Base-by-base conservation (phyloP, 2,888 invertebrate species). In the Drosophila diplacantha region DNA sequence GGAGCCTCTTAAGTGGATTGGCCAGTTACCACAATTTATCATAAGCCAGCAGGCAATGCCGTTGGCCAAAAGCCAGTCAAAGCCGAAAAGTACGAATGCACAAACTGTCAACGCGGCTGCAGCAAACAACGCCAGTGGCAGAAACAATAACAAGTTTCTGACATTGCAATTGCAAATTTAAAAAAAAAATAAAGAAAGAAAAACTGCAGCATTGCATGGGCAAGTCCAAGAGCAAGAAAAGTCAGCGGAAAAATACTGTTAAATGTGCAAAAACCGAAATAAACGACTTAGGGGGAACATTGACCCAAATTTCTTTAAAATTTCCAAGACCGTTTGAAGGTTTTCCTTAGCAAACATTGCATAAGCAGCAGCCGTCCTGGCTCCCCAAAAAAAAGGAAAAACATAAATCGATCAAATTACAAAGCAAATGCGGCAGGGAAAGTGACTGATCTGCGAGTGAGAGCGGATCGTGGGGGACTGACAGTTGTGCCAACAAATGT, bases 221-320 rank as follows among this genome's bases (percentile, higher is more conserved):
- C 85, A 85, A 83, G 85, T 78, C 83, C 85, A 85, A 85, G 85
- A 83, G 72, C 83, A 76, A 47, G 41, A 62, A 72, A 58, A 73
- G 65, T 71, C 72, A 75, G 75, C 83, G 70, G 55, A 61, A 77
- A 71, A 71, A 71, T 66, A 74, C 73, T 75, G 78, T 79, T 73
- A 75, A 74, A 22, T 69, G 62, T 70, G 82, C 78, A 76, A 52
- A 81, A 64, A 69, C 57, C 54, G 44, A 51, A 66, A 58, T 26
- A 12, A 60, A 57, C 34, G 55, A 57, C 29, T 31, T 44, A 18
- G 20, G 44, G 44, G 44, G 61, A 80, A 74, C 77, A 81, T 79
- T 81, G 81, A 81, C 81, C 76, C 68, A 78, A 49, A 74, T 81
- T 61, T 67, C 47, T 32, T 34, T 22, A 18, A 34, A 44, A 46